Base-by-base conservation (phyloP, 2,888 invertebrate species). In the Neoaliturus tenellus region DNA sequence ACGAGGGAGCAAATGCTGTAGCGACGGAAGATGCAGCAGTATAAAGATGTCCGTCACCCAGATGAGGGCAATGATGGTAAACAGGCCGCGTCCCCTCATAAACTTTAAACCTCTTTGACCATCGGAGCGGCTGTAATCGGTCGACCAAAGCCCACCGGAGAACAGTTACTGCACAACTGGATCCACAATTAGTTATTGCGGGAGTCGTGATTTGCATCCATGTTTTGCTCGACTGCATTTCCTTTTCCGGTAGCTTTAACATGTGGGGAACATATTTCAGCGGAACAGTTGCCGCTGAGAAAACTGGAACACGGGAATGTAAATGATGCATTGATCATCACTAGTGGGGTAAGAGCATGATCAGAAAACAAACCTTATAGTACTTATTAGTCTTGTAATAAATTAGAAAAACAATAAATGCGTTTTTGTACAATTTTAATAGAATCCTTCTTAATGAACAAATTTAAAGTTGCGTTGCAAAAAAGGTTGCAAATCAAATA, bases 211-310 rank as follows among this genome's bases (percentile, higher is more conserved):
- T 62, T 31, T 62, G 31, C 62, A 62, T 62, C 62, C 62, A 28
- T 28, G 62, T 62, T 62, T 55, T 55, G 23, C 62, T 31, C 14
- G n/a, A n/a, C n/a, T n/a, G 28, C 62, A 14, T 25, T 62, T 62
- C 25, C 62, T 31, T 62, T 62, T 62, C 62, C 62, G 62, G 62
- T 51, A 51, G 51, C 51, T 51, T 51, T 51, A 51, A 51, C 51
- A 51, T 23, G 51, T 51, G 20, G 51, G 51, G 20, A 23, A 51
- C 23, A 3, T 44, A 4, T 12, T 2, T 35, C 35, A 6, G 35
- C n/a, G 35, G 35, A 35, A 35, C 6, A 35, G 35, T 35, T 35
- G 10, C 4, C 35, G 10, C 6, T 14, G 44, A 3, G 12, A n/a
- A 12, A 44, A 14, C 44, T 14, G 44, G 44, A 35, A 6, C 10